Conservation (phyloP, 2,113 vertebrate genomes). For the Scopus umbretta region DNA sequence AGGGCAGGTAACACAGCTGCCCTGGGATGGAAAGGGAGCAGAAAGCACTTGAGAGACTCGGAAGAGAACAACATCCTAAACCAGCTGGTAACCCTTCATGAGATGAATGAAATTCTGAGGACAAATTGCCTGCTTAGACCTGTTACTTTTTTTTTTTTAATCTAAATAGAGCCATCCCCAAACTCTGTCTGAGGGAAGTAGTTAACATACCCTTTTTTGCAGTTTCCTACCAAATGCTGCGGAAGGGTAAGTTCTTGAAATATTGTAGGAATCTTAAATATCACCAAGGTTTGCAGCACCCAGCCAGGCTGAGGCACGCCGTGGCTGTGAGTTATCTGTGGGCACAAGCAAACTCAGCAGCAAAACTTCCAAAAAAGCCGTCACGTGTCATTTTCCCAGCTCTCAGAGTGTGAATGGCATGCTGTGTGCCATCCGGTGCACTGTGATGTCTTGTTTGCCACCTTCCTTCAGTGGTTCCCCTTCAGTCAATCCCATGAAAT, state of each 20-base stretch:
- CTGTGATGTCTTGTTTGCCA: not conserved
- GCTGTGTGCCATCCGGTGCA: rapidly evolving
- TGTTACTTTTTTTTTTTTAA: not conserved
- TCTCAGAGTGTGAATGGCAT: rapidly evolving
- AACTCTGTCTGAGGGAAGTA: not conserved
- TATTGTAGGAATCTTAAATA: not conserved
- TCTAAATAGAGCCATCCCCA: not conserved
- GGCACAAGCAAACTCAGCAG: not conserved
- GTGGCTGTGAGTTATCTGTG: not conserved
- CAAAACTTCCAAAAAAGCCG: not conserved
- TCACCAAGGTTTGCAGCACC: not conserved
- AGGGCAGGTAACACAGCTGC: not conserved
- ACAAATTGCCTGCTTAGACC: not conserved
- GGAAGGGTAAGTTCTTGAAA: not conserved
- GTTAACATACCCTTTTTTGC: not conserved
- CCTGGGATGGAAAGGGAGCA: not conserved
- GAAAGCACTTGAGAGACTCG: not conserved
- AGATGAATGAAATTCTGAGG: not conserved
- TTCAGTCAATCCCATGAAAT: not conserved
- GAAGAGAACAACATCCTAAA: not conserved
- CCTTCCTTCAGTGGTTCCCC: not conserved
- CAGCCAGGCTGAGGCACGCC: not conserved
- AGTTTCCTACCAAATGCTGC: not conserved
- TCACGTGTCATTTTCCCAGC: not conserved
- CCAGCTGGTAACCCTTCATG: not conserved